These are phyloP conservation scores for Mastacembelus armatus DNA, from an alignment of 2,797 vertebrate species.

Conservation along the genomic window DNA sequence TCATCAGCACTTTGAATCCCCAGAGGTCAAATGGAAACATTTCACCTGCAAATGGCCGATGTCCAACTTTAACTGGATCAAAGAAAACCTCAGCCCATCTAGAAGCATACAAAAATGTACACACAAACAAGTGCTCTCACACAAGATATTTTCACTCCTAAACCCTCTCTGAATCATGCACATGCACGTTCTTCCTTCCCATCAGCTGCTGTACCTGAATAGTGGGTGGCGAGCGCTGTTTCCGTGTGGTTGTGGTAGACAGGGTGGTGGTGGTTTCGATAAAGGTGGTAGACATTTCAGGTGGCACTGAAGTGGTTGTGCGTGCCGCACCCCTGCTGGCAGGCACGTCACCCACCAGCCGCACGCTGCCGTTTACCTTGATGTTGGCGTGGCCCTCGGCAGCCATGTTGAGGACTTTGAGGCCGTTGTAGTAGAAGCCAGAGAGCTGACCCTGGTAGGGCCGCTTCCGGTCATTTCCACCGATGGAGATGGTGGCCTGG, in stretches of 20 bases:
- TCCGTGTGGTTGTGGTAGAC: slow-evolving; percentile 95
- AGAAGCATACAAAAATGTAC: background rate
- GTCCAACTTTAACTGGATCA: too few relatives aligned
- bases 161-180: background rate
- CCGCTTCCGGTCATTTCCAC: slow-evolving; percentile 93
- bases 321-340: slow-evolving; percentile 88
- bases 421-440: slow-evolving; percentile 97
- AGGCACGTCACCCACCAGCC: slow-evolving; percentile 95
- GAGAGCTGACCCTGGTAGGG: slow-evolving; percentile 98
- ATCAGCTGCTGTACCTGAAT: slow-evolving; percentile 86
- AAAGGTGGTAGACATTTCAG: slow-evolving; percentile 97
- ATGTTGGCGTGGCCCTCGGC: slow-evolving; percentile 94
- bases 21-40: too few relatives aligned
- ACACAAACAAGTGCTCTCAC: background rate
- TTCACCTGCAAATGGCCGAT: too few relatives aligned
- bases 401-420: slow-evolving; percentile 98
- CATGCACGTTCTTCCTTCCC: background rate
- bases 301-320: slow-evolving; percentile 93
- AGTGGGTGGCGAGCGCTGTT: slow-evolving; percentile 93
- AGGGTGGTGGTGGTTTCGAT: slow-evolving; percentile 98
- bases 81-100: background rate
- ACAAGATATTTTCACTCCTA: background rate
- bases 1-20: too few relatives aligned
- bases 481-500: slow-evolving; percentile 97
- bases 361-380: slow-evolving; percentile 95